phyloP scores from a whole-genome alignment of 2,888 invertebrate genomes.

The Pardosa pseudoannulata region DNA sequence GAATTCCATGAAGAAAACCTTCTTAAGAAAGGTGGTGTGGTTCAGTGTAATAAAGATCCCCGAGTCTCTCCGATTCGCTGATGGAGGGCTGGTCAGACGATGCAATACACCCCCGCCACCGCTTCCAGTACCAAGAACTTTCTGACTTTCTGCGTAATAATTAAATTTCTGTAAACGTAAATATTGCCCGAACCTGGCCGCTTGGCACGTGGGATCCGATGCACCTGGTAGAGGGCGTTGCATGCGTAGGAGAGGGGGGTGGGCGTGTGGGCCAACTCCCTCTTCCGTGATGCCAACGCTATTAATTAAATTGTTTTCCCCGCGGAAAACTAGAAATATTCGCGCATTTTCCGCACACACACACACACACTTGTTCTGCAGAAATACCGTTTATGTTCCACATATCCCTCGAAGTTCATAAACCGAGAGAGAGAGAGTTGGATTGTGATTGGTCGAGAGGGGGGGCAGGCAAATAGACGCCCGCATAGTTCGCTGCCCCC shows the following conservation, averaged over 20 bases:
- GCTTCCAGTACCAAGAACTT: neutral
- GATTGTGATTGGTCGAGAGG: slow-evolving; percentile 29
- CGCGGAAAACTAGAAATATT: slow-evolving; percentile 22
- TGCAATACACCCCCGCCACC: too few relatives aligned
- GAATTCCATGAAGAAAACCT: too few relatives aligned
- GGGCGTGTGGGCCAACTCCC: too few relatives aligned
- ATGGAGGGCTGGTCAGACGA: too few relatives aligned
- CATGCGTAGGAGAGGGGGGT: too few relatives aligned
- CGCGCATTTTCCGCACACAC: slow-evolving; percentile 21
- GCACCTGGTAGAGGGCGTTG: slow-evolving; percentile 9
- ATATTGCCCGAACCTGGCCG: neutral
- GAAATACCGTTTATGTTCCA: slow-evolving; percentile 47
- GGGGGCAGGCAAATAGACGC: slow-evolving; percentile 33
- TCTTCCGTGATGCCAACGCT: slow-evolving; percentile 46
- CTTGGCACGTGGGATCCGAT: neutral
- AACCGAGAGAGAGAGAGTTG: too few relatives aligned
- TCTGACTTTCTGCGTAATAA: neutral
- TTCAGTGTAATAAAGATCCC: too few relatives aligned
- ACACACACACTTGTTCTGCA: slow-evolving; percentile 29
- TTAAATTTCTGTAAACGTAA: slow-evolving; percentile 7
- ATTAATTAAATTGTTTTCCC: slow-evolving; percentile 70
- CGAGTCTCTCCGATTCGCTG: too few relatives aligned
- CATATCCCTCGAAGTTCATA: slow-evolving; percentile 27
- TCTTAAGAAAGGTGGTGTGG: too few relatives aligned
- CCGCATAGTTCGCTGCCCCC: slow-evolving; percentile 65